These are phyloP conservation scores for Scytalopus superciliaris DNA, from an alignment of 2,113 vertebrate species.

Conservation along the genomic window DNA sequence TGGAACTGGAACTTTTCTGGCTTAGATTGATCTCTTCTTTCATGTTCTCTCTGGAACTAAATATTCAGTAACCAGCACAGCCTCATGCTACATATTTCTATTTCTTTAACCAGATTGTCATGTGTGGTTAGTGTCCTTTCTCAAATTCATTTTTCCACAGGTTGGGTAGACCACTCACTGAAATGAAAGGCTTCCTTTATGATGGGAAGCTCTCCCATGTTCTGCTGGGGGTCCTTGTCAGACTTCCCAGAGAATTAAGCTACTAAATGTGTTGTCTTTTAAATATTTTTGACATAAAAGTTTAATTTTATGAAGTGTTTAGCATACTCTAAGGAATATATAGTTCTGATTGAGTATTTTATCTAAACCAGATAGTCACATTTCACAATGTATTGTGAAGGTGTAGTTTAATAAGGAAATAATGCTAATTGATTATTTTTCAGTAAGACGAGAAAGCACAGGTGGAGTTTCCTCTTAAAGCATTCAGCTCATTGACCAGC, in stretches of 20 bases:
- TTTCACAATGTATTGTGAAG: not conserved
- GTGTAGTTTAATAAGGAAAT: not conserved
- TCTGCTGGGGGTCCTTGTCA: not conserved
- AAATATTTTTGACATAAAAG: not conserved
- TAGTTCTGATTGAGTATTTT: not conserved
- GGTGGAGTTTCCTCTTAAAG: not conserved
- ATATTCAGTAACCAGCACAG: not conserved
- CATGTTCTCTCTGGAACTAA: not conserved
- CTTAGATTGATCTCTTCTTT: not conserved
- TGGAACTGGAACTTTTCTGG: not conserved
- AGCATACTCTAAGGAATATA: not conserved
- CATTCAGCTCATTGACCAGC: not conserved
- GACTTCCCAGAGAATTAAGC: not conserved
- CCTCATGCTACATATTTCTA: not conserved
- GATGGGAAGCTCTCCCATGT: not conserved
- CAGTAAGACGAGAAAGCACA: not conserved
- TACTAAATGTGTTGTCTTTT: not conserved
- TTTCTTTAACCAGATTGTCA: not conserved
- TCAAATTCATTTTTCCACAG: not conserved
- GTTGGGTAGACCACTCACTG: not conserved
- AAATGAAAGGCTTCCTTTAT: not conserved
- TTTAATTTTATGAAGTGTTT: not conserved
- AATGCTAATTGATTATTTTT: not conserved
- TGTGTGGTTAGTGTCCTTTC: not conserved
- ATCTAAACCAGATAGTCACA: not conserved